A percentile compares a stretch with the other conserved stretches of the same genome.
phyloP scores from a whole-genome alignment of 1,140 invertebrate genomes.

The Asbolus verrucosus region DNA sequence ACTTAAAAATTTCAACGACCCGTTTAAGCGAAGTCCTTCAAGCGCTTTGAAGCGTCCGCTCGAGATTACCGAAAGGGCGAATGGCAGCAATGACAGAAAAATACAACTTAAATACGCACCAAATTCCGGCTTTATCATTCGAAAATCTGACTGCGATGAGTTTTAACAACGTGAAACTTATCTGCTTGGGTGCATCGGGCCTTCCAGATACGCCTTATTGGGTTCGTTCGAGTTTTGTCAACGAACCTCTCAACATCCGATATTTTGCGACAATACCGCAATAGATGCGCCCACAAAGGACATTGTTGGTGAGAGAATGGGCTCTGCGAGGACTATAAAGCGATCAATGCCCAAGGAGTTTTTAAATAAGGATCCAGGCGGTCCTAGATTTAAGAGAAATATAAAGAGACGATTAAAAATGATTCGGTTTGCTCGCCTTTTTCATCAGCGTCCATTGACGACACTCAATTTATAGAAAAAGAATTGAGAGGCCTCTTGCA shows the following conservation, averaged over 20 bases:
- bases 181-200: constrained; percentile 45
- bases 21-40: constrained; percentile 54
- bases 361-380: too few relatives aligned
- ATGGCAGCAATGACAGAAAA: constrained; percentile 55
- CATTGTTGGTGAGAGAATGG: constrained; percentile 22
- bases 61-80: constrained; percentile 32
- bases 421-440: too few relatives aligned
- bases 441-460: too few relatives aligned
- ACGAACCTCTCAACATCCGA: constrained; percentile 52
- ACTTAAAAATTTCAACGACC: constrained; percentile 49
- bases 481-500: too few relatives aligned
- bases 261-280: constrained; percentile 59
- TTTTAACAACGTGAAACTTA: constrained; percentile 50
- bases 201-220: constrained; percentile 51
- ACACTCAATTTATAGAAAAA: too few relatives aligned
- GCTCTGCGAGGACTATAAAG: not conserved
- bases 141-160: constrained; percentile 55
- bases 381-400: too few relatives aligned
- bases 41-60: constrained; percentile 43
- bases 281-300: constrained; percentile 11
- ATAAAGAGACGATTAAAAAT: too few relatives aligned
- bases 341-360: too few relatives aligned
- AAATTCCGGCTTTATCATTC: constrained; percentile 56
- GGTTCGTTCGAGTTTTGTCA: constrained; percentile 51
- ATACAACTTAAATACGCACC: constrained; percentile 52